A percentile compares a stretch with the other conserved stretches of the same genome.
Evolutionary conservation across 1,140 invertebrate species (phyloP).

Genomic region (Zaprionus inermis): DNA sequence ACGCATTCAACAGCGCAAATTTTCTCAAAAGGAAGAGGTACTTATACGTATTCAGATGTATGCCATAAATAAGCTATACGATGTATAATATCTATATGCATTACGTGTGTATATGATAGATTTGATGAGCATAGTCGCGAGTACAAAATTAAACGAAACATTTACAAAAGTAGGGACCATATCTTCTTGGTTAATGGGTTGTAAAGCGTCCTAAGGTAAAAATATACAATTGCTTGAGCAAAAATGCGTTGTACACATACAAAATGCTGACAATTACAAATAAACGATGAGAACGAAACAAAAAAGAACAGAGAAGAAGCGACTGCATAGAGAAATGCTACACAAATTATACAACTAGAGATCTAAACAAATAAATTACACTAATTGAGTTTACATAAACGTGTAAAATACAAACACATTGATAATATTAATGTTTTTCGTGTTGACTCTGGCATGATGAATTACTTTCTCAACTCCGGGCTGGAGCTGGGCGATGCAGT

Average conservation of each 20-base stretch:
- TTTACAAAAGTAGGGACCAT: conserved; percentile 55
- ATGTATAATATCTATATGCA: conserved; percentile 17
- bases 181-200: conserved; percentile 23
- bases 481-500: conserved; percentile 77
- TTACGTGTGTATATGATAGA: conserved; percentile 11
- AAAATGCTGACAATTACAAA: conserved; percentile 35
- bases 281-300: neutral
- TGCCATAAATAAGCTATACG: neutral
- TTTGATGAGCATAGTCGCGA: conserved; percentile 35
- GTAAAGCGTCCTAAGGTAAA: conserved; percentile 30
- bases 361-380: conserved; percentile 25
- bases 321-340: conserved; percentile 21
- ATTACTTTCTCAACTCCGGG: conserved; percentile 68
- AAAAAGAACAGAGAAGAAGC: neutral
- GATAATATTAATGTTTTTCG: conserved; percentile 28
- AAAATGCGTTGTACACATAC: conserved; percentile 33
- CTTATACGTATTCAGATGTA: conserved; percentile 44
- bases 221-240: conserved; percentile 64
- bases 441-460: conserved; percentile 25
- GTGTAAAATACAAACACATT: conserved; percentile 16
- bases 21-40: conserved; percentile 63
- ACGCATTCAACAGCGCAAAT: conserved; percentile 41
- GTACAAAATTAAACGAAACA: conserved; percentile 42
- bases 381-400: conserved; percentile 19
- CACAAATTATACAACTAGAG: conserved; percentile 26